Evolutionary conservation across 2,797 vertebrate genomes (phyloP), one percentile per base, ranked within the genome.

Genomic region (Glyptemys insculpta): DNA sequence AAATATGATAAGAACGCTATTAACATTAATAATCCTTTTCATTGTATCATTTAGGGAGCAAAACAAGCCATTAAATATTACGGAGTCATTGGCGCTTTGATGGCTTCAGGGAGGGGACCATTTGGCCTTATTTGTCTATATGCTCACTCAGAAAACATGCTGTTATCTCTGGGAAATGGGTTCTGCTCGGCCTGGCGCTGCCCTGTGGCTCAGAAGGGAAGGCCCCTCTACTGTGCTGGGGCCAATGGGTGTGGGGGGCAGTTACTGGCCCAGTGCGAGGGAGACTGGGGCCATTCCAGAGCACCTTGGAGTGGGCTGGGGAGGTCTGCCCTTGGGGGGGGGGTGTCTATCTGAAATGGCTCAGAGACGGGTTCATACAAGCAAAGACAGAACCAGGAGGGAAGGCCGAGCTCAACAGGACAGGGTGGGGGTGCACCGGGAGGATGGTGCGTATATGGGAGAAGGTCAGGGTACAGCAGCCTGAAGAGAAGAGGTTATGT

Each of bases 11-110:
- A 98, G 97, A 95, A 98, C 0, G 57, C 98, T 97, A 98, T 98
- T 98, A 98, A 98, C 98, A 98, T 98, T 98, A 98, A 98, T 98
- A 98, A 98, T 98, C 98, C 98, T 98, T 98, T 98, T 98, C 98
- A 97, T 97, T 98, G 97, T 98, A 97, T 97, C 97, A 97, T 98
- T 98, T 98, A 98, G 97, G 97, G 97, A 98, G 97, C 97, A 98
- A 98, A 98, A 98, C 98, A 98, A 98, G 98, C 96, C 98, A 98
- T 98, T 98, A 98, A 98, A 98, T 97, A 98, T 98, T 98, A 98
- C 95, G 3, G 97, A 98, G 96, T 93, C 97, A 95, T 94, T 97
- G 96, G 96, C 92, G 94, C 97, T 97, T 97, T 97, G 97, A 98
- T 98, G 97, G 96, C 97, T 98, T 96, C 95, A 91, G 97, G 97